Evolutionary conservation across 2,888 invertebrate genomes (phyloP), one percentile per base, ranked within the genome.

Genomic region (Muschampia plurimacula): DNA sequence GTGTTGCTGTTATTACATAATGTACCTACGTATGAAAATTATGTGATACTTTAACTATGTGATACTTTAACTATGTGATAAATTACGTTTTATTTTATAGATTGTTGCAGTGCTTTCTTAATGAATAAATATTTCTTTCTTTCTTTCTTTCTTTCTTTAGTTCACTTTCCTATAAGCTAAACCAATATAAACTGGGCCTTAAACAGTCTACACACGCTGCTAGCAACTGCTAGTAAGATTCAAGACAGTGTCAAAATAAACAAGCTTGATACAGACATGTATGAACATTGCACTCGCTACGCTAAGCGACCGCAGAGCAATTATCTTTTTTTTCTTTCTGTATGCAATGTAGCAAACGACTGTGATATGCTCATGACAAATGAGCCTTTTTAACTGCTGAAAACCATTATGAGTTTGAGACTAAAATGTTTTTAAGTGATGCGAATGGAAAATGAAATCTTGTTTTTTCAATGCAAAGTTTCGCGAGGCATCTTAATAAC

Each of bases 161-260:
- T 52, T 52, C 52, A 12, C 8, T 44, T 44, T 44, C 12, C 12
- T 44, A 44, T 44, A 44, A 44, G 12, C 44, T 12, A 44, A 5
- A 49, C 49, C 49, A 49, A 5, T 4, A 0, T 49, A 49, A 6
- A n/a, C n/a, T 49, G n/a, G n/a, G 6, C 49, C n/a, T n/a, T 49
- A 49, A n/a, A 15, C 49, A 49, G 32, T 32, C 32, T n/a, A 49
- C 49, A 49, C 7, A 49, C 22, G 22, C 22, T 22, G 22, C 1
- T 22, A 22, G 22, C 22, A 32, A 4, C 32, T 32, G 32, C n/a
- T 5, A 12, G 49, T 4, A 49, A 49, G 49, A 57, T 15, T 10
- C 57, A 55, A 57, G 28, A 57, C 49, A 49, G 49, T 49, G 49
- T 49, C 49, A 49, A 49, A 49, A 49, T n/a, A 49, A 49, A n/a